phyloP scores from a whole-genome alignment of 2,888 invertebrate genomes.

The Drymonia ruficornis region DNA sequence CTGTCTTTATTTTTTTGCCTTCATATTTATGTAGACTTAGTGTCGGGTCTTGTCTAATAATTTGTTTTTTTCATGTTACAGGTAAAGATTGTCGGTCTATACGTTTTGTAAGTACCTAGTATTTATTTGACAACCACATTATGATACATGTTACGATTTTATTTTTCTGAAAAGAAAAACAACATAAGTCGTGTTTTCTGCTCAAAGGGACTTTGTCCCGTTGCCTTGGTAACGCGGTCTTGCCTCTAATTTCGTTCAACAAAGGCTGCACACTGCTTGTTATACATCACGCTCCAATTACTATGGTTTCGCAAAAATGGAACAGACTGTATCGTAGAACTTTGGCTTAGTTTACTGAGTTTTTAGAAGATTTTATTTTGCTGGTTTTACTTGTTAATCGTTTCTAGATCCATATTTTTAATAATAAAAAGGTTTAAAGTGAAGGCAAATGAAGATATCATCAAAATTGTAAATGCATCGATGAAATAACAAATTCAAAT shows the following conservation, averaged over 20 bases:
- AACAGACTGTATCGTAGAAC: slow-evolving; percentile 35
- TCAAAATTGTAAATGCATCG: too few relatives aligned
- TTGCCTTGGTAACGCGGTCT: slow-evolving; percentile 47
- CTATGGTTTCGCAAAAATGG: slow-evolving; percentile 51
- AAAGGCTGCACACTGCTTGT: slow-evolving; percentile 56
- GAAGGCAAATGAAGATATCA: too few relatives aligned
- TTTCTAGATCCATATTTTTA: too few relatives aligned
- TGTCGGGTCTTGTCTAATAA: slow-evolving; percentile 10
- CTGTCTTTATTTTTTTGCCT: not conserved
- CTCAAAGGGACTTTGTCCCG: slow-evolving; percentile 18
- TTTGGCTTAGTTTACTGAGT: too few relatives aligned
- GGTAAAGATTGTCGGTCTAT: slow-evolving; percentile 18
- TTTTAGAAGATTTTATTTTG: too few relatives aligned
- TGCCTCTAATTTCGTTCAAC: slow-evolving; percentile 63
- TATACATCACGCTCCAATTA: slow-evolving; percentile 69
- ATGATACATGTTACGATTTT: too few relatives aligned
- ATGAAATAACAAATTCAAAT: too few relatives aligned
- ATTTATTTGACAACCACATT: not conserved
- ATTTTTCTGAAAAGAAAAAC: not conserved
- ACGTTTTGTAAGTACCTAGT: not conserved
- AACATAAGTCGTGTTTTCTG: not conserved
- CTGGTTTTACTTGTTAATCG: too few relatives aligned
- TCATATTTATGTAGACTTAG: too few relatives aligned
- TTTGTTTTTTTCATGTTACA: slow-evolving; percentile 30
- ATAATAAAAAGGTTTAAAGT: too few relatives aligned